Conservation (phyloP, 2,888 invertebrate genomes). For the Trachelus troglodyta region DNA sequence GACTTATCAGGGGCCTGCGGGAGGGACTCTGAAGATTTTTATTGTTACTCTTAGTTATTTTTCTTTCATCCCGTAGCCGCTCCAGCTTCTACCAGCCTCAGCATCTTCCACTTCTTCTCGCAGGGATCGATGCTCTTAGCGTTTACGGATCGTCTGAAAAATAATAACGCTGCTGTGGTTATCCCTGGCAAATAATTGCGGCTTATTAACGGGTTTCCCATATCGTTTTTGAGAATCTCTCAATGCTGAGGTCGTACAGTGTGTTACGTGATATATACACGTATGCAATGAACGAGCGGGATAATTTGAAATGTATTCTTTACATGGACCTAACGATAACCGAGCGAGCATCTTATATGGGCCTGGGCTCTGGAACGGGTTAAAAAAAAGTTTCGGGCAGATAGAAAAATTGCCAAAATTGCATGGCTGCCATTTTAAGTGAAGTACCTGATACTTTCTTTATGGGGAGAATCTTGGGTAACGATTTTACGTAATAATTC, state of each 20-base stretch:
- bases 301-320: not conserved
- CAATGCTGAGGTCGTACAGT: not conserved
- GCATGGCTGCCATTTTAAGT: not conserved
- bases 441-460: not conserved
- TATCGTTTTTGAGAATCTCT: not conserved
- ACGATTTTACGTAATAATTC: not conserved
- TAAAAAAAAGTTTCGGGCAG: not conserved
- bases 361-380: not conserved
- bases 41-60: not conserved
- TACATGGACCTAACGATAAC: not conserved
- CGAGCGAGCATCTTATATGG: not conserved
- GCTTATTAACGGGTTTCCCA: not conserved
- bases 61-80: not conserved
- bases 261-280: not conserved
- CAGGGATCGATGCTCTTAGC: not conserved
- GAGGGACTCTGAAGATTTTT: not conserved
- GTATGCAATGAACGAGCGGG: not conserved
- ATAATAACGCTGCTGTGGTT: not conserved
- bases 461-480: not conserved
- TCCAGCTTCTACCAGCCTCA: no score
- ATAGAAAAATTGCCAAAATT: conserved; percentile 1
- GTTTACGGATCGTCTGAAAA: not conserved
- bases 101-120: not conserved
- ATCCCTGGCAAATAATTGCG: not conserved
- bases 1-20: no score